Evolutionary conservation across 2,888 invertebrate genomes (phyloP).

Genomic region (Bibio marci): DNA sequence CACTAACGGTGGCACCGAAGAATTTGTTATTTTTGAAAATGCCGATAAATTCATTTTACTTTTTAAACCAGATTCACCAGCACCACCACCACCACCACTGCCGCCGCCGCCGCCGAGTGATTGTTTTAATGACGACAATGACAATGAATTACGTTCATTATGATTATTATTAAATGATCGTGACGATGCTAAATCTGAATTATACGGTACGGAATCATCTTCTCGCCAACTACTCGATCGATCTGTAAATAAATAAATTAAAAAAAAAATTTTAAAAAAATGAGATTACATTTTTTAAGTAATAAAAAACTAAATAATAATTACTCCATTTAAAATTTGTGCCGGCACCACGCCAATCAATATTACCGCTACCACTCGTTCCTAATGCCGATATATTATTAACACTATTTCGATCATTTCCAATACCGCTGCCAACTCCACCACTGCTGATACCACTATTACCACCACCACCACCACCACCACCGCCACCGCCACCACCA

Average conservation of each 20-base stretch:
- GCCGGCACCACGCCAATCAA: not conserved
- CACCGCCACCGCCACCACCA: conserved; percentile 25
- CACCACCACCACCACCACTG: not conserved
- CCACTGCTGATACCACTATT: conserved; percentile 1
- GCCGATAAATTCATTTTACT: too few relatives aligned
- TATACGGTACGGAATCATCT: conserved; percentile 16
- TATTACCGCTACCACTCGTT: not conserved
- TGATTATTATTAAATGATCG: not conserved
- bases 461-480: conserved; percentile 9
- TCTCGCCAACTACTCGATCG: conserved; percentile 28
- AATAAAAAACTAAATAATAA: too few relatives aligned
- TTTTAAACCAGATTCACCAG: conserved; percentile 1
- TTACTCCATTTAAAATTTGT: conserved; percentile 1
- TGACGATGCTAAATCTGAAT: not conserved
- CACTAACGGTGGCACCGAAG: too few relatives aligned
- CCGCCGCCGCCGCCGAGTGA: not conserved
- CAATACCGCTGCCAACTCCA: conserved; percentile 1
- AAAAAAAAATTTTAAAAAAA: conserved; percentile 1
- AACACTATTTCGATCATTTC: not conserved
- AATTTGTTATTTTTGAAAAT: too few relatives aligned
- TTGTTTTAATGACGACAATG: not conserved
- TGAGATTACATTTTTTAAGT: not conserved
- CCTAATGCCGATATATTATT: not conserved
- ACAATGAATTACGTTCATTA: not conserved
- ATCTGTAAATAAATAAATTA: conserved; percentile 12